Percentiles rank a stretch among this genome's conserved stretches.
These are phyloP conservation scores for Drosophila fulvimacula DNA, from an alignment of 2,888 invertebrate genomes.

Conservation along the genomic window DNA sequence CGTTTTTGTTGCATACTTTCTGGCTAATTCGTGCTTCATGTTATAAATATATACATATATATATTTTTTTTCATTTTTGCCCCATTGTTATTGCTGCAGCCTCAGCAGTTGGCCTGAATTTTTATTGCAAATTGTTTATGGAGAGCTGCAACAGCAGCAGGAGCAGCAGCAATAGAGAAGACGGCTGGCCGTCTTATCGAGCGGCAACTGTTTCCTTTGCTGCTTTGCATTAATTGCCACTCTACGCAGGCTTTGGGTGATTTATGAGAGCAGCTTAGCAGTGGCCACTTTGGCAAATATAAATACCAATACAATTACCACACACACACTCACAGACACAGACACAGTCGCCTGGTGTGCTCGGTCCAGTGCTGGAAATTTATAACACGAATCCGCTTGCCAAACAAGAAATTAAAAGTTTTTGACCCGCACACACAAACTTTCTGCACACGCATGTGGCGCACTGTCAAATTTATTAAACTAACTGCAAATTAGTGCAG, in stretches of 20 bases:
- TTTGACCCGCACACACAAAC: slow-evolving; percentile 57
- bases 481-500: slow-evolving; percentile 73
- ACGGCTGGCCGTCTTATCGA: slow-evolving; percentile 54
- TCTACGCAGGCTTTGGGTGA: slow-evolving; percentile 34
- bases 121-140: slow-evolving; percentile 43
- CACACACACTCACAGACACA: slow-evolving; percentile 11
- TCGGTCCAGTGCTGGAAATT: slow-evolving; percentile 58
- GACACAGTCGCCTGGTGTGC: background rate
- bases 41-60: slow-evolving; percentile 47
- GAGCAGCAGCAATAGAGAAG: slow-evolving; percentile 1
- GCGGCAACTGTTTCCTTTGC: slow-evolving; percentile 47
- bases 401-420: slow-evolving; percentile 78
- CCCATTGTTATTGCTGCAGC: slow-evolving; percentile 51
- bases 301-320: slow-evolving; percentile 61
- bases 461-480: slow-evolving; percentile 71
- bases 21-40: slow-evolving; percentile 68
- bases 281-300: slow-evolving; percentile 44
- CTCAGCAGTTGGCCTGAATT: slow-evolving; percentile 32
- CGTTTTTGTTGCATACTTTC: slow-evolving; percentile 64
- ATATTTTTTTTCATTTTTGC: background rate
- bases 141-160: background rate
- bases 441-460: slow-evolving; percentile 66
- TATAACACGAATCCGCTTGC: slow-evolving; percentile 67
- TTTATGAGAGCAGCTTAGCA: slow-evolving; percentile 58
- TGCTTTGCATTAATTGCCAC: slow-evolving; percentile 64